Conservation (phyloP, 1,140 invertebrate genomes). For the Ridgeia piscesae region DNA sequence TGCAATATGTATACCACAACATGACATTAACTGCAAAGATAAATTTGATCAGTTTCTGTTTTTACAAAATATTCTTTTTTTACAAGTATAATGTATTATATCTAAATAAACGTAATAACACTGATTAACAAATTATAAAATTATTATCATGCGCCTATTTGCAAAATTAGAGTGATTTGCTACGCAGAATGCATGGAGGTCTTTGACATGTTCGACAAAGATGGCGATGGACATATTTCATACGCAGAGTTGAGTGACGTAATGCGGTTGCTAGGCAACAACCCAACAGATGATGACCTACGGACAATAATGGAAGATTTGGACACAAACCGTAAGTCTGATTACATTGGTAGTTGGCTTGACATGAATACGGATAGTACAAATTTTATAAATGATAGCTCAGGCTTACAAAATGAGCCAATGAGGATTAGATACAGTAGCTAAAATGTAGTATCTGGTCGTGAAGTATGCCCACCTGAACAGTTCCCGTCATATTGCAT, state of each 20-base stretch:
- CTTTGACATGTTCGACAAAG: background rate
- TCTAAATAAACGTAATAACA: background rate
- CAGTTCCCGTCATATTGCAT: too few species aligned
- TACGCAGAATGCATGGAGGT: background rate
- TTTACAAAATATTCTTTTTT: background rate
- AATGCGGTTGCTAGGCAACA: conserved; percentile 12
- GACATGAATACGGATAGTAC: too few species aligned
- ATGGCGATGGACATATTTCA: conserved; percentile 12
- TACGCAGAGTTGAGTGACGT: background rate
- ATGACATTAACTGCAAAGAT: background rate
- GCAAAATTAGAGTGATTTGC: background rate
- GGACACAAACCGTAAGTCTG: background rate
- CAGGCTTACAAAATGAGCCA: too few species aligned
- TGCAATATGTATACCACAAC: background rate
- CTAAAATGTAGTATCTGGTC: too few species aligned
- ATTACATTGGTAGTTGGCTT: background rate
- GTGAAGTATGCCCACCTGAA: too few species aligned
- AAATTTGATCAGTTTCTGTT: background rate
- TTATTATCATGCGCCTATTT: background rate
- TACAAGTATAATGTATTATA: background rate
- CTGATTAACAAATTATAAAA: background rate
- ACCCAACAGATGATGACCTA: conserved; percentile 6
- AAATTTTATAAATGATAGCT: too few species aligned
- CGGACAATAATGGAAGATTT: conserved; percentile 11
- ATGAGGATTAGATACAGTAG: too few species aligned